Evolutionary conservation across 2,113 vertebrate genomes (phyloP).

Genomic region (Archilochus colubris): DNA sequence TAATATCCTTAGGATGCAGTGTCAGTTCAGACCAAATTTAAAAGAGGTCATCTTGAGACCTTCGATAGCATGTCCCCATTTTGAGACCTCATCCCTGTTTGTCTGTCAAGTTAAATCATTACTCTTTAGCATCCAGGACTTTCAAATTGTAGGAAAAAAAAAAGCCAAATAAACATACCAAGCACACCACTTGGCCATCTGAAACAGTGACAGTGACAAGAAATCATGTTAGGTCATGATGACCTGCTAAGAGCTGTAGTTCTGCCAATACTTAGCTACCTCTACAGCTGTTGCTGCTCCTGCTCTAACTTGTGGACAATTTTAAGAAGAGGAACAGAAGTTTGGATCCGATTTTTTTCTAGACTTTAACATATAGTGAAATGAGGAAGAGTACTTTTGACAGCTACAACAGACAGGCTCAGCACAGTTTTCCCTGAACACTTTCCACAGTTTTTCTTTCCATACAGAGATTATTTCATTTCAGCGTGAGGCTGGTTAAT

Average conservation of each 20-base stretch:
- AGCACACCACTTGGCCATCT: accelerated
- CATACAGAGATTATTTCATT: not conserved
- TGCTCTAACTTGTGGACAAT: not conserved
- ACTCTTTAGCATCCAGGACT: not conserved
- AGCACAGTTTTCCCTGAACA: not conserved
- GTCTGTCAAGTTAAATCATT: not conserved
- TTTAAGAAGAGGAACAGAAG: not conserved
- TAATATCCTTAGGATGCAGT: not conserved
- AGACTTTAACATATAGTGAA: not conserved
- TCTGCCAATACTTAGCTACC: not conserved
- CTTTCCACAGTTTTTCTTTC: not conserved
- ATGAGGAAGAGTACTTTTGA: not conserved
- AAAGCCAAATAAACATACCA: not conserved
- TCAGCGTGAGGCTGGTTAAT: not conserved
- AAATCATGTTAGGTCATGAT: not conserved
- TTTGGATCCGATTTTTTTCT: not conserved
- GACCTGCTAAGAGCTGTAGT: not conserved
- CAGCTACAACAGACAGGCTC: not conserved
- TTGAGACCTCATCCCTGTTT: not conserved
- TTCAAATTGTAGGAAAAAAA: not conserved
- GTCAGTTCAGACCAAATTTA: not conserved
- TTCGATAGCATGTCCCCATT: not conserved
- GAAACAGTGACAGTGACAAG: not conserved
- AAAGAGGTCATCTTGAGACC: not conserved
- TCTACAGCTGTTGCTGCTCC: not conserved